Evolutionary conservation across 2,797 vertebrate genomes (phyloP), one percentile per base, ranked within the genome.

Genomic region (Xiphophorus birchmanni): DNA sequence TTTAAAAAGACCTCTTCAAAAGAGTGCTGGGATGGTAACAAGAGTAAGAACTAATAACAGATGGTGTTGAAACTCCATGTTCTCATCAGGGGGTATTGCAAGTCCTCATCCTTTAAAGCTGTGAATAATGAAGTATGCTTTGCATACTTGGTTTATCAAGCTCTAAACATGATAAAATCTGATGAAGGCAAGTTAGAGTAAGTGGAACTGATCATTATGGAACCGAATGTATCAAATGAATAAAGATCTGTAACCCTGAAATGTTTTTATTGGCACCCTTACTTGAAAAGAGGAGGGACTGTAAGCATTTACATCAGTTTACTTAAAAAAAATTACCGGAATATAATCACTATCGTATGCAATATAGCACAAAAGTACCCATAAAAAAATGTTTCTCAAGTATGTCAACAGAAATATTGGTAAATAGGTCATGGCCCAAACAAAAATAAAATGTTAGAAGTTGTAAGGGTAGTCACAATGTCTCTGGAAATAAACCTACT

Each of bases 21-120:
- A 87, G 80, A 88, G 83, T 80, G 82, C 84, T 84, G 87, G 87
- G 90, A 45, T 84, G 86, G 87, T 88, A 92, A 93, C 87, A 89
- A 88, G 80, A 84, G 90, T 82, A 77, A 86, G 81, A 94, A 94
- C 93, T 94, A 94, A 95, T 93, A 94, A 92, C 94, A 95, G 95
- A 95, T 95, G 95, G 94, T 94, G 94, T 94, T 88, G 88, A 89
- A 94, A 90, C 90, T 89, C 82, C 79, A 78, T 91, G 92, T 92
- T 94, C 94, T 73, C 94, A 92, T 89, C 92, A 73, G 94, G 93
- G 89, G 91, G 91, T 81, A 81, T 92, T 93, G 92, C 93, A 92
- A 93, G 94, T 92, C 81, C 87, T 90, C 91, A 90, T 90, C 89
- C 91, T 93, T 94, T 93, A 95, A 92, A 86, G 88, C 81, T 56